Evolutionary conservation across 2,888 invertebrate species (phyloP), one percentile per base, ranked within the genome.

Genomic region (Agrenia bidenticulata): DNA sequence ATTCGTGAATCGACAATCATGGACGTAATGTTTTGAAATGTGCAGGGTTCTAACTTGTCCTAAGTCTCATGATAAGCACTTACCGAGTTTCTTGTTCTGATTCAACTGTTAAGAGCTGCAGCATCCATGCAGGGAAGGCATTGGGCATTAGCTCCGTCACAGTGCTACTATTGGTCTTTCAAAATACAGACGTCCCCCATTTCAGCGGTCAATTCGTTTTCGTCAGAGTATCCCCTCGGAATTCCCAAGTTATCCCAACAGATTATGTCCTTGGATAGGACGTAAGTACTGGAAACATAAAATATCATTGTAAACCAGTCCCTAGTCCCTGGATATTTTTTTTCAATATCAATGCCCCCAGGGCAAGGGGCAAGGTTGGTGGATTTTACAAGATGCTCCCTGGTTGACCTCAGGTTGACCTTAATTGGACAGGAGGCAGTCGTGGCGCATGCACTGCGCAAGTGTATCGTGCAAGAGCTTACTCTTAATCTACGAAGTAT

Each of bases 71-170:
- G n/a, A n/a, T n/a, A 49, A 17, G 9, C 19, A 49, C 7, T 49
- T 49, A 11, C 11, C 19, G 7, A 19, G 19, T 17, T 41, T 32
- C 26, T 72, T 75, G 80, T 80, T 78, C 81, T 78, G 11, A 81
- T 67, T 66, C 77, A 77, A 59, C 78, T 79, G 62, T 79, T 74
- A n/a, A 99, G 84, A 62, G 94, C 96, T 80, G 99, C 99, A 61
- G 94, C 95, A 81, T 96, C 96, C 98, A 99, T 99, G 83, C 87
- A 94, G 0, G 95, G 94, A 37, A 99, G 86, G 75, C 85, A 86
- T 78, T 92, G 87, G 58, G 89, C 89, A 79, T 91, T 93, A 51
- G 99, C 1, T 77, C 71, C 0, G 73, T 72, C 1, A 80, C 79
- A 69, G 84, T 83, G n/a, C 83, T 81, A 19, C n/a, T 83, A 75